A percentile compares a stretch with the other conserved stretches of the same genome.
Conservation (phyloP, 2,797 vertebrate species). For the Sarcoramphus papa region DNA sequence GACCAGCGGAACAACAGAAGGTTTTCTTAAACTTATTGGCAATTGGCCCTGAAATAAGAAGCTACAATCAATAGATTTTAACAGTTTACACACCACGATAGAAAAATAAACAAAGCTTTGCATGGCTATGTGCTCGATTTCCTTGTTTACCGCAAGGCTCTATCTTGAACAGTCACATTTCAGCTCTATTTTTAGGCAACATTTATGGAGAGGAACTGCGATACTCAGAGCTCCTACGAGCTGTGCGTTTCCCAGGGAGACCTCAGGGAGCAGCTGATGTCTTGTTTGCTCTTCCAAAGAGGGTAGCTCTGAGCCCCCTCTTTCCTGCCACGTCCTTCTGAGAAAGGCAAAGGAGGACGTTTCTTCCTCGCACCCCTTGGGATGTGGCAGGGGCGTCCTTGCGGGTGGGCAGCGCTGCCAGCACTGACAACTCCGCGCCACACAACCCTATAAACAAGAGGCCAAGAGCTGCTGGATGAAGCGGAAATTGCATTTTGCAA, state of each 20-base stretch:
- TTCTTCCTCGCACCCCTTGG: background rate
- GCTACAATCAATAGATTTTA: slow-evolving; percentile 6
- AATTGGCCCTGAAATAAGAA: background rate
- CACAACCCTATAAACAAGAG: background rate
- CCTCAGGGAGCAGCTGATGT: background rate
- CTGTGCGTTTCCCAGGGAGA: background rate
- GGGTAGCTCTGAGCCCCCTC: background rate
- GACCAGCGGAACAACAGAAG: background rate
- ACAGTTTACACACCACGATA: background rate
- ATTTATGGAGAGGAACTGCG: background rate
- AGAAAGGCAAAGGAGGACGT: background rate
- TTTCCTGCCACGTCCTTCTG: background rate
- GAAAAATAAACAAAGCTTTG: slow-evolving; percentile 53
- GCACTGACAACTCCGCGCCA: background rate
- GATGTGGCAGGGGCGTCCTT: background rate
- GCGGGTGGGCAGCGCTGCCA: background rate
- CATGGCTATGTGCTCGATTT: background rate
- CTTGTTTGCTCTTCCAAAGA: background rate
- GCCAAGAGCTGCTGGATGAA: background rate
- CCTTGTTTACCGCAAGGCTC: slow-evolving; percentile 38
- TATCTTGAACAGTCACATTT: slow-evolving; percentile 26
- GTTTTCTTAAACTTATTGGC: background rate
- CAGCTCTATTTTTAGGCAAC: slow-evolving; percentile 32
- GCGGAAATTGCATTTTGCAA: background rate
- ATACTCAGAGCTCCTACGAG: background rate